Evolutionary conservation across 2,888 invertebrate genomes (phyloP).

Genomic region (Cephus rjabovi): DNA sequence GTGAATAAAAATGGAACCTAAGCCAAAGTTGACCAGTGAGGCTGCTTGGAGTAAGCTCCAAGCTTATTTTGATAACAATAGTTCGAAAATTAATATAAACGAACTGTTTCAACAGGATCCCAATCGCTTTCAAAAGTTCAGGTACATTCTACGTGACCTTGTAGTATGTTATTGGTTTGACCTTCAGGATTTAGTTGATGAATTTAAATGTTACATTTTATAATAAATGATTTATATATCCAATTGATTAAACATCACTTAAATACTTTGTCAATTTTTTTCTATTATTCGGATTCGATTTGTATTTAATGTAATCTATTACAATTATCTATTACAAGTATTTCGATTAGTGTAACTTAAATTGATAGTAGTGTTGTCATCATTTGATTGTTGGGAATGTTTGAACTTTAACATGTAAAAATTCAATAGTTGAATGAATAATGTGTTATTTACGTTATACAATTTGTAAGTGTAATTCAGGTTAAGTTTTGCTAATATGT

Average conservation of each 20-base stretch:
- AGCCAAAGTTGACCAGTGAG: conserved; percentile 73
- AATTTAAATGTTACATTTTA: not conserved
- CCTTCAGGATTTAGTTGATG: not conserved
- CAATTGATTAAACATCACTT: not conserved
- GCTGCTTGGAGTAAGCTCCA: conserved; percentile 81
- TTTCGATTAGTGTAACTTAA: not conserved
- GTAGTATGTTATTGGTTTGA: conserved; percentile 4
- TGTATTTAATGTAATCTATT: too few relatives aligned
- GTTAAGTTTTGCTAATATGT: not conserved
- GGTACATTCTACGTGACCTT: conserved; percentile 71
- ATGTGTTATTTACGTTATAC: not conserved
- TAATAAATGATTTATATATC: not conserved
- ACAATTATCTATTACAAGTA: not conserved
- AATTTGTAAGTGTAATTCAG: not conserved
- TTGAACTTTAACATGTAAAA: not conserved
- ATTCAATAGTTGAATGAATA: not conserved
- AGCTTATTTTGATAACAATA: conserved; percentile 78
- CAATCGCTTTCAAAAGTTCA: conserved; percentile 88
- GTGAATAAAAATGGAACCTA: conserved; percentile 66
- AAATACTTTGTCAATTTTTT: not conserved
- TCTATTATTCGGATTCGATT: not conserved
- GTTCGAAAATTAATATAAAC: conserved; percentile 82
- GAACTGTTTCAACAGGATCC: conserved; percentile 86
- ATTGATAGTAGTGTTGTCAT: not conserved
- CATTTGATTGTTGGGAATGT: not conserved